Conservation (phyloP, 2,797 vertebrate genomes). For the Pantherophis vulpinus region DNA sequence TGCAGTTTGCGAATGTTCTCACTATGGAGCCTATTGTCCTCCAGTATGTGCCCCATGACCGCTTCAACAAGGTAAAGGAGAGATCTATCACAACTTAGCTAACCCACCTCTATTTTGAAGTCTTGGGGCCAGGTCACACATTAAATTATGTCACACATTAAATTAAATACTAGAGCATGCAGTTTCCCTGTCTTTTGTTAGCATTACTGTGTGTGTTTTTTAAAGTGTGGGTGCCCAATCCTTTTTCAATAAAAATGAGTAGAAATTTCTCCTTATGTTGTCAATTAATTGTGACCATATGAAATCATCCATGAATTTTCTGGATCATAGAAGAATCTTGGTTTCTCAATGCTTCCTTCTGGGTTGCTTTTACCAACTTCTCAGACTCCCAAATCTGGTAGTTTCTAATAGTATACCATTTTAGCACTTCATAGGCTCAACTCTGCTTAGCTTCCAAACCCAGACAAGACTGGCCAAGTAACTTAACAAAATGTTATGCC, state of each 20-base stretch:
- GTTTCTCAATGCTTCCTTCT: not conserved
- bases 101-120: not conserved
- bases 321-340: not conserved
- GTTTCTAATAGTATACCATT: not conserved
- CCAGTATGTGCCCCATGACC: slow-evolving; percentile 92
- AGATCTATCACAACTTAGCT: not conserved
- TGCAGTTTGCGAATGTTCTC: slow-evolving; percentile 94
- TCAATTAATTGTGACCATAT: not conserved
- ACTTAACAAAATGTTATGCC: not conserved
- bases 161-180: not conserved
- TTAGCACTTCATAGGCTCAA: not conserved
- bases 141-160: not conserved
- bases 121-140: not conserved
- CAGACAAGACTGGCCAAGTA: not conserved
- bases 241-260: not conserved
- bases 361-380: not conserved
- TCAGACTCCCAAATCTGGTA: not conserved
- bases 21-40: slow-evolving; percentile 97
- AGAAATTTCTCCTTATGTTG: not conserved
- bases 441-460: not conserved
- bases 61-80: slow-evolving; percentile 90
- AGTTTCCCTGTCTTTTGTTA: not conserved
- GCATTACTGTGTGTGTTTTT: not conserved
- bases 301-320: not conserved
- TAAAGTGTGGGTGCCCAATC: not conserved